Conservation (phyloP, 2,113 vertebrate genomes). For the Butorides virescens region DNA sequence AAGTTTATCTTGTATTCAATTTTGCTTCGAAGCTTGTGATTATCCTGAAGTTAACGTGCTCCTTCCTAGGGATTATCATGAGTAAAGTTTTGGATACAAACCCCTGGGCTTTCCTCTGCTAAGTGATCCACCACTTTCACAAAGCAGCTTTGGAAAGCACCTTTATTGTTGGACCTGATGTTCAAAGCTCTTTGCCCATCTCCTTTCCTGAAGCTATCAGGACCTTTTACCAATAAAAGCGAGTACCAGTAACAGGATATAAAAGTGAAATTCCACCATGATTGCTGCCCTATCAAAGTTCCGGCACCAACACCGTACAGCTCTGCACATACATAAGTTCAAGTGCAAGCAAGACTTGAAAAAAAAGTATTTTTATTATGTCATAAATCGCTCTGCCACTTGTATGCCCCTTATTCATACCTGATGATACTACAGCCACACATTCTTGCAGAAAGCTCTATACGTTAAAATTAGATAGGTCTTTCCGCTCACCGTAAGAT, state of each 20-base stretch:
- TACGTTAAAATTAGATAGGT: background rate
- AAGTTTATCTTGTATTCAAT: background rate
- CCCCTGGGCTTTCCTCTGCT: background rate
- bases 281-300: accelerated
- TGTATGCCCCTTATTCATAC: background rate
- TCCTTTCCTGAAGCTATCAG: background rate
- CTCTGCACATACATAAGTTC: background rate
- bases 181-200: background rate
- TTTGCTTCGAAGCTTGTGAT: background rate
- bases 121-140: background rate
- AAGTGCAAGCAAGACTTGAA: background rate
- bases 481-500: background rate
- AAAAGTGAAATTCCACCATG: background rate
- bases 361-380: background rate
- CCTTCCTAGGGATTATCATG: background rate
- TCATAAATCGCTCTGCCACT: background rate
- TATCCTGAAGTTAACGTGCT: background rate
- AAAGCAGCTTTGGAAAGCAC: background rate
- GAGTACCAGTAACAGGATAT: background rate
- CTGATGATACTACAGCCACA: background rate
- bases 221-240: background rate
- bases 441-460: background rate
- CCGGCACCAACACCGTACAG: background rate
- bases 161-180: background rate
- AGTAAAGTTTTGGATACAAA: background rate